Evolutionary conservation across 37 sponge, comb jelly and placozoan species (phyloP), one percentile per base, ranked within the genome.

Genomic region (Spongia lamella): DNA sequence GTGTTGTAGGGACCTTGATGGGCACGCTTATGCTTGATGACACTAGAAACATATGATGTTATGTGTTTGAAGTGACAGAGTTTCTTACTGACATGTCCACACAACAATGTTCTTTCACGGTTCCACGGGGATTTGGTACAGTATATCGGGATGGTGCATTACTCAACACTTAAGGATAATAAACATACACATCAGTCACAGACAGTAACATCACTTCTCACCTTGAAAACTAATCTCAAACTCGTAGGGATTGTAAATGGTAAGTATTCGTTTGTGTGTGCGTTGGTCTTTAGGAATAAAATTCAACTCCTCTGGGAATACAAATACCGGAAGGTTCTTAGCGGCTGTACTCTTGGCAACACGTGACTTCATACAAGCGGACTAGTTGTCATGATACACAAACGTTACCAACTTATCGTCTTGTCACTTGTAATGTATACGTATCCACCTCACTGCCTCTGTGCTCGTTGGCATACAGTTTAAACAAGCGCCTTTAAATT

Each of bases 221-320:
- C 96, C 80, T 85, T 83, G 55, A 43, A 76, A 95, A 57, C 51
- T 38, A 16, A 95, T 37, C 54, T 55, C 73, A 34, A 88, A 87
- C 57, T 92, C 86, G 63, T 89, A 95, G 11, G 96, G 89, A 50
- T 95, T 95, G 62, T 92, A 95, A 50, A 95, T 36, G 17, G 96
- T 95, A 1, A 95, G 84, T 7, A 88, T 53, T 35, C 75, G 75
- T 74, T 89, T 92, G 79, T 84, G 83, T 21, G 77, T 43, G 1
- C 77, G 20, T 38, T 72, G 61, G 47, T 87, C 88, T 13, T 68
- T 64, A 21, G 38, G 49, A 3, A 75, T 43, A 43, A 88, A 91
- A 49, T 61, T 61, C 25, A 93, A 64, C 61, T 84, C 81, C 33
- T 85, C 91, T 0, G 94, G 94, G 32, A 79, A 90, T 4, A 89